Conservation (phyloP, 2,797 vertebrate species). For the Ataeniobius toweri region DNA sequence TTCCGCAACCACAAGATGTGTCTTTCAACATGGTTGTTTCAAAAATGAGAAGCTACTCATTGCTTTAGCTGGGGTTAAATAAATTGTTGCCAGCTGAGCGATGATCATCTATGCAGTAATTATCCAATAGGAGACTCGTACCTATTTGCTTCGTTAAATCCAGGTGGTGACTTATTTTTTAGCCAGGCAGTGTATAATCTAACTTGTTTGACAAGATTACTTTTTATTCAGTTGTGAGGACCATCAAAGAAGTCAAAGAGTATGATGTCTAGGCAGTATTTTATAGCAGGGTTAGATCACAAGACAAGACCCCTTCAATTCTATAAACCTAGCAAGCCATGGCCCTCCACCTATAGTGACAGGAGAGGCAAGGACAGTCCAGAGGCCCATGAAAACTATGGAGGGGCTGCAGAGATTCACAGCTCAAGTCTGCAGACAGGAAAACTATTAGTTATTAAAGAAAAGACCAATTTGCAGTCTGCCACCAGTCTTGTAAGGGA, state of each 20-base stretch:
- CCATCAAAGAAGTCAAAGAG: neutral
- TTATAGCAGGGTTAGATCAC: neutral
- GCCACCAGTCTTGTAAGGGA: neutral
- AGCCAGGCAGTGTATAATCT: neutral
- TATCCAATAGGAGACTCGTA: too few species aligned
- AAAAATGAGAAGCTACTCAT: too few species aligned
- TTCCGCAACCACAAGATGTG: too few species aligned
- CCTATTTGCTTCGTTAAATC: too few species aligned
- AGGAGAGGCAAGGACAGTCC: neutral
- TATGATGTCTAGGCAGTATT: neutral
- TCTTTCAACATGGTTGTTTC: too few species aligned
- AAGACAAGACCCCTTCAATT: neutral
- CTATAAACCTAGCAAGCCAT: neutral
- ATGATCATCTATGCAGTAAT: too few species aligned
- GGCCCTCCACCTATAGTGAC: neutral
- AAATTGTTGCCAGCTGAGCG: too few species aligned
- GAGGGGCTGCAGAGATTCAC: neutral
- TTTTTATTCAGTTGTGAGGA: neutral
- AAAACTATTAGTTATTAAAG: neutral
- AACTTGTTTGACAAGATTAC: neutral
- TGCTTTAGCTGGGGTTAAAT: too few species aligned
- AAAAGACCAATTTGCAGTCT: neutral
- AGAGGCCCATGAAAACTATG: neutral
- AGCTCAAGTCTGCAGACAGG: neutral
- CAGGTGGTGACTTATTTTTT: too few species aligned